Percentiles rank a stretch among this genome's conserved stretches.
Conservation (phyloP, 2,888 invertebrate genomes). For the Meloe dianella region DNA sequence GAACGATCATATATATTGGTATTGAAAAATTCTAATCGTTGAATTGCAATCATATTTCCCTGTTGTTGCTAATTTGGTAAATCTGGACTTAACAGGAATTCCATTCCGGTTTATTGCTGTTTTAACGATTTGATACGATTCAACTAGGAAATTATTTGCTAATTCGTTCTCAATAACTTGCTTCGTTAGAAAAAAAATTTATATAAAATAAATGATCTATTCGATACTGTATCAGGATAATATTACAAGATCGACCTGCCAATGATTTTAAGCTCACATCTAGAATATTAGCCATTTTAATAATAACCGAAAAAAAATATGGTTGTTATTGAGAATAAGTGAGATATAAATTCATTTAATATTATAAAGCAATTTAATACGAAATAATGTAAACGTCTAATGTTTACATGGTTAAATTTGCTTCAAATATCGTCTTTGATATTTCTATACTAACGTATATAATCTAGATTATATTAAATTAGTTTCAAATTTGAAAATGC, state of each 20-base stretch:
- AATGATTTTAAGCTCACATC: background rate
- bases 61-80: background rate
- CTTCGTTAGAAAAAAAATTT: background rate
- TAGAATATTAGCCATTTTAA: background rate
- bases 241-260: background rate
- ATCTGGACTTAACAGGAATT: slow-evolving; percentile 3
- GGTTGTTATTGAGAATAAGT: background rate
- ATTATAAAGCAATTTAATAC: slow-evolving; percentile 14
- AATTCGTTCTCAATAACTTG: background rate
- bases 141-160: background rate
- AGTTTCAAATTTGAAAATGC: slow-evolving; percentile 9
- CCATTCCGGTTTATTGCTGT: slow-evolving; percentile 1
- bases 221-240: background rate
- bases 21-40: background rate
- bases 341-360: background rate
- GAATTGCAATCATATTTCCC: background rate
- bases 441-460: slow-evolving; percentile 1
- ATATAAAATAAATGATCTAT: too few relatives aligned
- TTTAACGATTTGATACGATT: background rate
- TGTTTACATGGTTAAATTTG: slow-evolving; percentile 17
- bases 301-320: background rate
- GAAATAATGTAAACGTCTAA: background rate
- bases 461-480: background rate
- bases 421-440: slow-evolving; percentile 7
- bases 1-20: background rate